Evolutionary conservation across 2,113 vertebrate species (phyloP).

Genomic region (Mandrillus leucophaeus): DNA sequence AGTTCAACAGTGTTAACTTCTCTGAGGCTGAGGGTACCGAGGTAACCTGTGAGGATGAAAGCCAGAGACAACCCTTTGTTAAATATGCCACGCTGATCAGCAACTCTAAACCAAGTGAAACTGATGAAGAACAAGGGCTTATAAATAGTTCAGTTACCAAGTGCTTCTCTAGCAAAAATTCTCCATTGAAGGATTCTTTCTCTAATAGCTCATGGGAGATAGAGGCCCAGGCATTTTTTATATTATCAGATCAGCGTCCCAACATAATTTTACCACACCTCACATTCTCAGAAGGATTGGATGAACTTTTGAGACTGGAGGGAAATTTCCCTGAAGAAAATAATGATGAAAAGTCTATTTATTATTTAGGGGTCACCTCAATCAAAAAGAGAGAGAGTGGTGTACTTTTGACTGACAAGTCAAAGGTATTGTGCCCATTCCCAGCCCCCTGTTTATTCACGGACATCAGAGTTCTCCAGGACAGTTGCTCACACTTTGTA

Average conservation of each 20-base stretch:
- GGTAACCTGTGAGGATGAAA: slow-evolving; percentile 53
- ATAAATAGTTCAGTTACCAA: slow-evolving; percentile 81
- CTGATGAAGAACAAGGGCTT: slow-evolving; percentile 65
- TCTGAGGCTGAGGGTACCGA: slow-evolving; percentile 20
- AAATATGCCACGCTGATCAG: slow-evolving; percentile 87
- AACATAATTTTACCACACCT: slow-evolving; percentile 76
- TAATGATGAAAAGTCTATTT: slow-evolving; percentile 80
- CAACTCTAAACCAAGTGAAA: slow-evolving; percentile 60
- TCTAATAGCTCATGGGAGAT: slow-evolving; percentile 85
- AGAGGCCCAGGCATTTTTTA: slow-evolving; percentile 73
- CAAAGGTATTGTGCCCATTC: slow-evolving; percentile 47
- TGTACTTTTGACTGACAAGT: slow-evolving; percentile 54
- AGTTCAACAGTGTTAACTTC: slow-evolving; percentile 57
- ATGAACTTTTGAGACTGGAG: slow-evolving; percentile 85
- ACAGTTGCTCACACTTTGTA: slow-evolving; percentile 66
- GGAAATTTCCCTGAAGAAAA: slow-evolving; percentile 74
- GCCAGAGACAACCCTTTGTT: slow-evolving; percentile 83
- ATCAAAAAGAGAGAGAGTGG: slow-evolving; percentile 73
- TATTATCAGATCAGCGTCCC: slow-evolving; percentile 75
- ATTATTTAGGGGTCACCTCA: slow-evolving; percentile 86
- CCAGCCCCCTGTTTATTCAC: slow-evolving; percentile 63
- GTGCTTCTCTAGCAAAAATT: slow-evolving; percentile 82
- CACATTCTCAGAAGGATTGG: slow-evolving; percentile 91
- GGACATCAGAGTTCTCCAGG: slow-evolving; percentile 68
- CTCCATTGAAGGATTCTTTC: slow-evolving; percentile 81